Conservation (phyloP, 2,113 vertebrate species). For the Phalacrocorax aristotelis region DNA sequence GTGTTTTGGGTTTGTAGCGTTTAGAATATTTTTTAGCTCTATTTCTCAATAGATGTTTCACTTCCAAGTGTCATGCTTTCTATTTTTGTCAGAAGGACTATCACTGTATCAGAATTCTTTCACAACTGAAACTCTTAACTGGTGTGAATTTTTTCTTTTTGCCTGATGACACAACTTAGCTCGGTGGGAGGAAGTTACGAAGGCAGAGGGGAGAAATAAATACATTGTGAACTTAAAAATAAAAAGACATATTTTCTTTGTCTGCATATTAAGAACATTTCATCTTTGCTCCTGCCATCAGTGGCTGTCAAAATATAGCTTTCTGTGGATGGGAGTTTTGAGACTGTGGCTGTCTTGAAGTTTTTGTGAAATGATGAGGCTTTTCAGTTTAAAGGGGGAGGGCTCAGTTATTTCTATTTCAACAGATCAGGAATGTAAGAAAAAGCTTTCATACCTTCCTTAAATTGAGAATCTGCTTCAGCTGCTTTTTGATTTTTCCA, state of each 20-base stretch:
- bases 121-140: slow-evolving; percentile 18
- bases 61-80: slow-evolving; percentile 39
- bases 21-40: slow-evolving; percentile 7
- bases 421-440: background rate
- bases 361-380: background rate
- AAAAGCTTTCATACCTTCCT: background rate
- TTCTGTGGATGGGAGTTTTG: slow-evolving; percentile 29
- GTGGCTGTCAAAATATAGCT: slow-evolving; percentile 42
- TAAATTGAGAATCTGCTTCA: slow-evolving; percentile 23
- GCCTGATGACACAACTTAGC: slow-evolving; percentile 34
- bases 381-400: background rate
- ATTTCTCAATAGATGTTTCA: slow-evolving; percentile 25
- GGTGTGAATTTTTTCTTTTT: slow-evolving; percentile 54
- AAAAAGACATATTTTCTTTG: slow-evolving; percentile 41
- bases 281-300: slow-evolving; percentile 15
- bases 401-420: background rate
- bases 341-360: background rate
- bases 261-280: slow-evolving; percentile 3
- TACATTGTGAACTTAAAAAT: slow-evolving; percentile 46
- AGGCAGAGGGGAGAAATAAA: slow-evolving; percentile 28
- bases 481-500: slow-evolving; percentile 11
- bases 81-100: slow-evolving; percentile 46
- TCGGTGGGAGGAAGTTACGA: background rate
- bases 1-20: background rate
- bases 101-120: slow-evolving; percentile 46